Conservation (phyloP, 2,797 vertebrate genomes). For the Anniella stebbinsi region DNA sequence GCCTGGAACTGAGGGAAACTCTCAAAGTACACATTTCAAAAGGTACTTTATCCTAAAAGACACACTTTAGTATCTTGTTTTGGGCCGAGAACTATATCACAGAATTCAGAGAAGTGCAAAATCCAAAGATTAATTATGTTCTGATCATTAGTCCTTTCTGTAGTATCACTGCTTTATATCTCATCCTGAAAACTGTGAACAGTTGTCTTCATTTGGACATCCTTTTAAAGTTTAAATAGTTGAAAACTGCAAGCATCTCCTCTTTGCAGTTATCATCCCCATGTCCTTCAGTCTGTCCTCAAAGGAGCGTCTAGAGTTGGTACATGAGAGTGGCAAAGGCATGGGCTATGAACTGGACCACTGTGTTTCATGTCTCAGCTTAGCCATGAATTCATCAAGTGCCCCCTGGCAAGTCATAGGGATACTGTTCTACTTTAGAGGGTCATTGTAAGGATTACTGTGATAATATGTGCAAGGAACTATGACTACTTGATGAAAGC, state of each 20-base stretch:
- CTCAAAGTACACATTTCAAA: background rate
- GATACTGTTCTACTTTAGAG: background rate
- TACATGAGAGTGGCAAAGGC: background rate
- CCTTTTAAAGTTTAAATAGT: background rate
- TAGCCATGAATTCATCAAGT: background rate
- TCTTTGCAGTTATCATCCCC: background rate
- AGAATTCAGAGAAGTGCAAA: background rate
- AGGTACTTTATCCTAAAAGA: background rate
- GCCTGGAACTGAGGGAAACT: background rate
- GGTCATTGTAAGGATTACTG: background rate
- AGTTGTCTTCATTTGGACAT: background rate
- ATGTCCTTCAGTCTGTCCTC: background rate
- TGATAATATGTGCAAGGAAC: background rate
- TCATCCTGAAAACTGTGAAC: background rate
- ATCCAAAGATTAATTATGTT: background rate
- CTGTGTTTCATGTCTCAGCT: background rate
- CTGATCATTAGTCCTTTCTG: background rate
- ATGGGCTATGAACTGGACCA: background rate
- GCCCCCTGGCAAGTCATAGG: background rate
- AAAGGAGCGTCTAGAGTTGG: background rate
- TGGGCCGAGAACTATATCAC: background rate
- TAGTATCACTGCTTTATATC: background rate
- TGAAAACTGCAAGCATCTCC: background rate
- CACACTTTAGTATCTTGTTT: background rate
- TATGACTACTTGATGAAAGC: background rate